Conservation (phyloP, 1,140 invertebrate genomes). For the Augochlora pura region DNA sequence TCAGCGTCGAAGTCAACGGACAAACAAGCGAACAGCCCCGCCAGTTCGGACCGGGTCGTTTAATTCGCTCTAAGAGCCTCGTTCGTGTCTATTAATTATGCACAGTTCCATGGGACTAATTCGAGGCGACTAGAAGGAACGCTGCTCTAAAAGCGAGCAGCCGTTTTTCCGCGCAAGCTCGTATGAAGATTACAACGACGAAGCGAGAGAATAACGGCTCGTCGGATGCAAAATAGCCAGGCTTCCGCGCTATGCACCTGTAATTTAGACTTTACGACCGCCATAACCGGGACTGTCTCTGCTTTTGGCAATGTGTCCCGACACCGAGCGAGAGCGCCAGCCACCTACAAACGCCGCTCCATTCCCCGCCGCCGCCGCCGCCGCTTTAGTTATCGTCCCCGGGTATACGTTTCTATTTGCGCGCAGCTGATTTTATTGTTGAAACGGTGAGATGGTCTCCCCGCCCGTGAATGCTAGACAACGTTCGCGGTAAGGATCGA, state of each 20-base stretch:
- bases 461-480: background rate
- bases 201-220: slow-evolving; percentile 16
- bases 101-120: slow-evolving; percentile 7
- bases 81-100: slow-evolving; percentile 7
- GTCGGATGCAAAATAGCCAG: slow-evolving; percentile 35
- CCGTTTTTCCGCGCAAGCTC: slow-evolving; percentile 14
- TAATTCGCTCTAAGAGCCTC: background rate
- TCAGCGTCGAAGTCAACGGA: too few relatives aligned
- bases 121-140: background rate
- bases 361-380: background rate
- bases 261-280: slow-evolving; percentile 54
- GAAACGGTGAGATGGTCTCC: background rate
- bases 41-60: background rate
- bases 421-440: slow-evolving; percentile 40
- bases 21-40: too few relatives aligned
- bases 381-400: slow-evolving; percentile 26
- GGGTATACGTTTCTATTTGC: slow-evolving; percentile 34
- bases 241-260: slow-evolving; percentile 34
- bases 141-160: background rate
- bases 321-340: background rate
- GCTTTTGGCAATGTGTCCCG: slow-evolving; percentile 41
- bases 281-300: slow-evolving; percentile 40
- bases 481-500: slow-evolving; percentile 2
- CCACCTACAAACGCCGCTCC: too few relatives aligned
- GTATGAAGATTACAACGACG: slow-evolving; percentile 15